Evolutionary conservation across 2,888 invertebrate species (phyloP).

Genomic region (Pherbina coryleti): DNA sequence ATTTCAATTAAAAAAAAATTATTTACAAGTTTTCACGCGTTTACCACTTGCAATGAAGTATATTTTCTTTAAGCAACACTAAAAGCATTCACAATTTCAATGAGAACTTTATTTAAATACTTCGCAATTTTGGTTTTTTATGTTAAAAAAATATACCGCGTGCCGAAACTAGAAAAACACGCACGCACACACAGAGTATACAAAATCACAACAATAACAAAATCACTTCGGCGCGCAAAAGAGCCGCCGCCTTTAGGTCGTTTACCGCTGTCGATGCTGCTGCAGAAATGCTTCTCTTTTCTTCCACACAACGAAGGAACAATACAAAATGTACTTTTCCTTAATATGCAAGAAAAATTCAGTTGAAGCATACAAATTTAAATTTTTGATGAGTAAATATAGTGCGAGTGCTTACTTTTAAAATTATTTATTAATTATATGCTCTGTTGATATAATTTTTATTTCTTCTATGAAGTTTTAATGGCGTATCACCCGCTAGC

Average conservation of each 20-base stretch:
- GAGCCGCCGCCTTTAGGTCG: slow-evolving; percentile 21
- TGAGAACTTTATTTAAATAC: not conserved
- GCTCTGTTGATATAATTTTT: not conserved
- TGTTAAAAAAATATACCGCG: not conserved
- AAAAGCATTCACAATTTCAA: too few relatives aligned
- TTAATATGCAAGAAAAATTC: not conserved
- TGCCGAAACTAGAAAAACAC: not conserved
- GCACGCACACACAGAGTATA: not conserved
- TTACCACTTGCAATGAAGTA: too few relatives aligned
- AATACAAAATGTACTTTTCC: too few relatives aligned
- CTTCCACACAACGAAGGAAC: too few relatives aligned
- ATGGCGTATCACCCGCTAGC: not conserved
- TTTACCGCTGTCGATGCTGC: too few relatives aligned
- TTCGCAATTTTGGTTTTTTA: not conserved
- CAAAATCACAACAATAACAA: slow-evolving; percentile 3
- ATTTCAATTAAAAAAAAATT: too few relatives aligned
- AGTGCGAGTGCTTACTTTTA: slow-evolving; percentile 1
- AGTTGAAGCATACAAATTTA: not conserved
- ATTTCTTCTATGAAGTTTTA: not conserved
- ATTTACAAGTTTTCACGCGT: too few relatives aligned
- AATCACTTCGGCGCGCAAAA: not conserved
- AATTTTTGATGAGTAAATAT: not conserved
- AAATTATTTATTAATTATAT: not conserved
- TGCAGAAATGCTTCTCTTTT: too few relatives aligned
- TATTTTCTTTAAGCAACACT: too few relatives aligned